Percentiles rank a stretch among this genome's conserved stretches.
Evolutionary conservation across 2,888 invertebrate genomes (phyloP).

Genomic region (Cheilosia soror): DNA sequence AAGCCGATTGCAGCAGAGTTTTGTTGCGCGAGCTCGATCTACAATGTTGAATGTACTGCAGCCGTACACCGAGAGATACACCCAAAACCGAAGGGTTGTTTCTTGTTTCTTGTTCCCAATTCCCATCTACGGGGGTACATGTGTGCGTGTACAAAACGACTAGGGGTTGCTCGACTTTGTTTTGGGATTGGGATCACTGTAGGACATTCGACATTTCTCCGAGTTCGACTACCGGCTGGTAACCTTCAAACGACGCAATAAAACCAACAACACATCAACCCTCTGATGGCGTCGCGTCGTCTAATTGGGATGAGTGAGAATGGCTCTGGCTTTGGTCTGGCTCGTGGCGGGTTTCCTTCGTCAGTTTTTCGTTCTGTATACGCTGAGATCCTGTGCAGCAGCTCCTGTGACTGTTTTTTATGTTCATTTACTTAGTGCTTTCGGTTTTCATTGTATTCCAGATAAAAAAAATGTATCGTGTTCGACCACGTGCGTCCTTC

Average conservation of each 20-base stretch:
- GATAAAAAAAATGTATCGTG: conserved; percentile 63
- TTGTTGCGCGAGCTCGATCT: conserved; percentile 55
- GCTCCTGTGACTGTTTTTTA: conserved; percentile 64
- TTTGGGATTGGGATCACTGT: conserved; percentile 72
- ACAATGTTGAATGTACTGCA: conserved; percentile 40
- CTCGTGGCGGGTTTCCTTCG: conserved; percentile 55
- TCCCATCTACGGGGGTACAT: background rate
- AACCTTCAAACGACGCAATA: conserved; percentile 73
- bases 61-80: conserved; percentile 8
- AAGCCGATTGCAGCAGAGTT: conserved; percentile 65
- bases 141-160: conserved; percentile 39
- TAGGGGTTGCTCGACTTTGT: conserved; percentile 65
- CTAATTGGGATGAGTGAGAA: conserved; percentile 57
- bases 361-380: conserved; percentile 47
- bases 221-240: conserved; percentile 73
- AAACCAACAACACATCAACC: conserved; percentile 71
- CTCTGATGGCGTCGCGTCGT: conserved; percentile 43
- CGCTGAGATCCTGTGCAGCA: conserved; percentile 47
- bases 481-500: conserved; percentile 69
- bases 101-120: conserved; percentile 22
- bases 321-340: conserved; percentile 5
- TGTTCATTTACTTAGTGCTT: conserved; percentile 46
- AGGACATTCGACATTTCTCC: conserved; percentile 47
- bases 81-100: conserved; percentile 52
- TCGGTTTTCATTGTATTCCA: conserved; percentile 12